Evolutionary conservation across 2,113 vertebrate species (phyloP), one percentile per base, ranked within the genome.

Genomic region (Lucifuga dentata): DNA sequence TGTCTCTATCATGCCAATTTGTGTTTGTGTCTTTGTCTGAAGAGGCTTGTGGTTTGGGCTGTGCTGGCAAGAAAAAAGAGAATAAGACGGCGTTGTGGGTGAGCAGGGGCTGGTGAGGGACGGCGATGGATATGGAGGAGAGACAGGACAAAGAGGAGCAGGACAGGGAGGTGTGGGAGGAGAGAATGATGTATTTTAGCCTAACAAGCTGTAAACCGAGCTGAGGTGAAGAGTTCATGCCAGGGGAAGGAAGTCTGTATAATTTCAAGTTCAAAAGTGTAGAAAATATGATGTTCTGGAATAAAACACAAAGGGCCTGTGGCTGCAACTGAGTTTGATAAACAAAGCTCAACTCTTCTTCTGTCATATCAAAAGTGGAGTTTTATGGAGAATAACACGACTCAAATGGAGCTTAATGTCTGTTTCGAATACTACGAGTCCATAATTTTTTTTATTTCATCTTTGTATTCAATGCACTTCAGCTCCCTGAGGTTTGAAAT

Each of bases 201-300:
- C 13, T 24, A 12, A 41, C 17, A 19, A 29, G 49, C 46, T 65
- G 55, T 62, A 76, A 73, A 78, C 63, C 46, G 21, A 58, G 24
- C 24, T 56, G 72, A 88, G 89, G 85, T 89, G 80, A 90, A 75
- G 61, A 87, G 78, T 85, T 85, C 76, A 79, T 61, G 68, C 78
- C 69, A 81, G 43, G 29, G 59, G 45, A 65, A 73, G 29, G 44
- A 64, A 45, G 43, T 38, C 20, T 69, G 55, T 79, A 51, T 85
- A 74, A 84, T 81, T 83, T 83, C 1, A 61, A 19, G 9, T 60
- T 55, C 24, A 76, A 60, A 73, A 67, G 55, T 66, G 68, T 69
- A 69, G 74, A 75, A 73, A 33, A 61, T 16, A 5, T 11, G 32
- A 5, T 17, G 49, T 19, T 11, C n/a, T 8, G 29, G 15, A 35